These are phyloP conservation scores for Enteromius viviparus DNA, from an alignment of 2,797 vertebrate species.

Conservation along the genomic window DNA sequence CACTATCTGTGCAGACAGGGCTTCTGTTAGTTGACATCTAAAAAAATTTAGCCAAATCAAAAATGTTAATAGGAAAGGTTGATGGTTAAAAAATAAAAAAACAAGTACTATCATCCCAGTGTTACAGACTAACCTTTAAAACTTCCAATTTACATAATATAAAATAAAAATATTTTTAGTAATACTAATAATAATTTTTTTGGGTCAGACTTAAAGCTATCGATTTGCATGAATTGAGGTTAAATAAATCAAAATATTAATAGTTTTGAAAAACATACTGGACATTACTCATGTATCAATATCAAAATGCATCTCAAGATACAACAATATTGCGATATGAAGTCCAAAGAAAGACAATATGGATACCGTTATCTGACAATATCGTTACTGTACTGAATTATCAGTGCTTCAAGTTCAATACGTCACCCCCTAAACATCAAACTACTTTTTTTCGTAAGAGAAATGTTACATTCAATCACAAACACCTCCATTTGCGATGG, in stretches of 20 bases:
- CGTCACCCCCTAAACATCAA: neutral
- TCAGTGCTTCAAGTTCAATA: neutral
- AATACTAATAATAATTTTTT: no score
- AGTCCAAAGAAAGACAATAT: neutral
- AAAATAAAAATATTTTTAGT: no score
- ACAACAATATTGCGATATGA: no score
- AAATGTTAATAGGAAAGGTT: neutral
- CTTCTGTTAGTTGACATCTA: slow-evolving; percentile 21
- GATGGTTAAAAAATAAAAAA: no score
- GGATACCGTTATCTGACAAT: neutral
- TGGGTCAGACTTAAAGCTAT: neutral
- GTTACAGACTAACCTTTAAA: no score
- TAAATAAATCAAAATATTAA: neutral
- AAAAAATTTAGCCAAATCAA: neutral
- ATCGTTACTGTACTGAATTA: neutral
- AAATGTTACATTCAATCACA: slow-evolving; percentile 30
- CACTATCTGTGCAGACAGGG: slow-evolving; percentile 20
- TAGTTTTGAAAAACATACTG: neutral
- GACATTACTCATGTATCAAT: neutral
- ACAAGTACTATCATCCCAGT: no score
- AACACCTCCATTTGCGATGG: slow-evolving; percentile 6
- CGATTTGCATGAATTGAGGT: neutral
- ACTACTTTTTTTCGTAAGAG: neutral
- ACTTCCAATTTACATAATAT: no score
- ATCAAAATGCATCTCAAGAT: no score